Base-by-base conservation (phyloP, 2,113 vertebrate genomes). In the Rana temporaria region DNA sequence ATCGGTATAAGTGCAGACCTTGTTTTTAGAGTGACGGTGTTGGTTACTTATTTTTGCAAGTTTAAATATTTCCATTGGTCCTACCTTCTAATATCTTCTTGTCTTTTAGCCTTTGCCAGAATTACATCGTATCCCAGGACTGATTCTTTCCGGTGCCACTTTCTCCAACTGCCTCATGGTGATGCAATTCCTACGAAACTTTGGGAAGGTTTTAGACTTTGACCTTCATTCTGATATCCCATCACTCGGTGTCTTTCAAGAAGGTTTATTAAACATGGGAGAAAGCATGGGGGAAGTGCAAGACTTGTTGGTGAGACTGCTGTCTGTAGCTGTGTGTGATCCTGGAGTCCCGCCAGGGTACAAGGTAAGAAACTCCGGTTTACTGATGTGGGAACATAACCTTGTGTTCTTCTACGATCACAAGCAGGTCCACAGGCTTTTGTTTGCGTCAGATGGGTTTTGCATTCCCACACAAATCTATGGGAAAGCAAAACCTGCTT, bases 151-250 rank as follows among this genome's bases (percentile, higher is more conserved):
- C n/a, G 96, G 95, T 81, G 92, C 87, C 85, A 93, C 95, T 0
- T 96, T 98, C 90, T 96, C 97, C 0, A 93, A 98, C 85, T 98
- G 97, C 85, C 94, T 99, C 69, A 97, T 98, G 96, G 94, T 97
- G 82, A 89, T 98, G 82, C 96, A 99, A 90, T 99, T 99, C 89
- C 92, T 99, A 78, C 91, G 89, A 72, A 97, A 95, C 90, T 99
- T 98, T 42, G 96, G 96, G 85, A 97, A 97, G 89, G 96, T 98
- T 84, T 93, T 99, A 84, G 94, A 93, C 86, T 94, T 98, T 85
- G 95, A 96, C 85, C 88, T 93, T 66, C 92, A 90, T 71, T 83
- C 91, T 80, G 92, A 96, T 85, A 90, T 94, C 82, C 95, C 96
- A 57, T 93, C 90, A 75, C 88, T 98, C 78, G 93, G 90, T 53